Base-by-base conservation (phyloP, 2,113 vertebrate species). In the Neolamprologus hecqui region DNA sequence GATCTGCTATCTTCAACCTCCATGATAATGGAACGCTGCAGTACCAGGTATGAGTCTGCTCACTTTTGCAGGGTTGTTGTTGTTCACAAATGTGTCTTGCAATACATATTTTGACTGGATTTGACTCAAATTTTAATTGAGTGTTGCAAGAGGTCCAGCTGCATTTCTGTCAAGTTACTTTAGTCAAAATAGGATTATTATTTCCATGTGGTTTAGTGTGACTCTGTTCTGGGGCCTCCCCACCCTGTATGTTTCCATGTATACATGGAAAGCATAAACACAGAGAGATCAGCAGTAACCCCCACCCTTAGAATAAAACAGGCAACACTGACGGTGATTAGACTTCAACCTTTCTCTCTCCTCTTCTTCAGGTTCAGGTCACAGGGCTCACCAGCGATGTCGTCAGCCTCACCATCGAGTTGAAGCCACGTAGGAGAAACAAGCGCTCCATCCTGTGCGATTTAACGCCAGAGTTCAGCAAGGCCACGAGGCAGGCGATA, bases 21-120 rank as follows among this genome's bases (percentile, higher is more conserved):
- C 97, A 98, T 2, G 96, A 97, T 85, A 99, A 99, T 2, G 98
- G 98, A 84, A 99, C 98, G 1, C 93, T 99, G 86, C 96, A 98
- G 83, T 99, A 98, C 91, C 97, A 98, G 97, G 98, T 99, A 95
- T 26, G 35, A 5, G 31, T 73, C 45, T 75, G 9, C 11, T 40
- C 26, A n/a, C 17, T 49, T 26, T 53, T 10, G 2, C 2, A 77
- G 7, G 8, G 21, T 11, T 51, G 15, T 51, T 51, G 23, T 33
- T 51, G 28, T 77, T 51, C 73, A 51, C 11, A 51, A 31, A 49
- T 77, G 15, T 49, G 42, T 49, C 6, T 75, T 47, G 70, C 21
- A 47, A 77, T 77, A 5, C 15, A 31, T 19, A 77, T 77, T 19
- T 73, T 75, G 40, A 47, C 42, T 75, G 60, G 60, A 65, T 65